Base-by-base conservation (phyloP, 2,113 vertebrate species). In the Rhynchopsitta pachyrhyncha region DNA sequence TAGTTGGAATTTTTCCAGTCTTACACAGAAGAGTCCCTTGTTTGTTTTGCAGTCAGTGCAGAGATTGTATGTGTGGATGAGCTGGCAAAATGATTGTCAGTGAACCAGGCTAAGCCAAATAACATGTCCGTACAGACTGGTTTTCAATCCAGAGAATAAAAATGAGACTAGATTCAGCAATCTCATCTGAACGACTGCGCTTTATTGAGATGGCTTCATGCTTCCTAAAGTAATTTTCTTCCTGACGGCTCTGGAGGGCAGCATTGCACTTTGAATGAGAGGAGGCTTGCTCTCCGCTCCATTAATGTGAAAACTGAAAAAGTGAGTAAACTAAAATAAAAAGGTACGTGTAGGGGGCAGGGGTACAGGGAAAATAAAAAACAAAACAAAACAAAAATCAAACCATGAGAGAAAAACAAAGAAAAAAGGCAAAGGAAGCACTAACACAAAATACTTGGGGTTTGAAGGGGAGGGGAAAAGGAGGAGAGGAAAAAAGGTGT, bases 201-300 rank as follows among this genome's bases (percentile, higher is more conserved):
- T 84, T 86, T 69, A 13, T 18, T 4, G 57, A 73, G 53, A 29
- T 37, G 29, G 27, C 60, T 87, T 71, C 13, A 9, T 10, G 50
- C 73, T 95, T 93, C 44, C 52, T 29, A 6, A 24, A 67, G 70
- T 68, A 63, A 18, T 24, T 94, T 90, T 75, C 50, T 50, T 24
- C 7, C 10, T 59, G 68, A 0, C 1, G 17, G 13, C 98, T 95
- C 94, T 89, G 97, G 98, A 96, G 98, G 98, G 98, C 97, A 98
- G 97, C 95, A 97, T 98, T 98, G 97, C 96, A 96, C 98, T 97
- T 96, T 8, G 88, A 79, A 97, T 97, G 74, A 84, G 84, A 90
- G 81, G 47, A 42, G 2, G 15, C 42, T 55, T 75, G 33, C 3
- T 55, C 9, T 75, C 84, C 49, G 33, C 37, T 82, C 66, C 83